Evolutionary conservation across 2,797 vertebrate genomes (phyloP), one percentile per base, ranked within the genome.

Genomic region (Sparus aurata): DNA sequence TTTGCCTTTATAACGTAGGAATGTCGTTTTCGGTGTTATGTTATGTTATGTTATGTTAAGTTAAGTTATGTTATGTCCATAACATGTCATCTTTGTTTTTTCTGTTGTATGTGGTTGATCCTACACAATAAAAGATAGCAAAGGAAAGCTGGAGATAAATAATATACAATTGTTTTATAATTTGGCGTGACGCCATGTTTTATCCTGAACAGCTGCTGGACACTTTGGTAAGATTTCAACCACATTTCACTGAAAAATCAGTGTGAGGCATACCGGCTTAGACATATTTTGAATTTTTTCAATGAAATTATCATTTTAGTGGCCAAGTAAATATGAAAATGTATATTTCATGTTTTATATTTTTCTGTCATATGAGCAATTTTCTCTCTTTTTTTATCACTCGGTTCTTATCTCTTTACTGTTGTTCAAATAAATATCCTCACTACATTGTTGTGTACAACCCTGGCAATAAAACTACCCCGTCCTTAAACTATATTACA

Each of bases 181-280:
- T 38, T 38, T 38, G 38, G 38, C 38, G 9, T 38, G 38, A 38
- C 38, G 1, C 13, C 2, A 27, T 8, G 22, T 65, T 69, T 57
- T 16, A 43, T 62, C 10, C 23, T 68, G 25, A 79, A 53, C 27
- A 71, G 41, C 18, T 25, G 41, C 27, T 66, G 23, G 17, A n/a
- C 17, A 22, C 34, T 72, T 85, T 77, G 38, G 13, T n/a, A 4
- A 72, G 72, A 64, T 52, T 67, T 79, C 57, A 73, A 10, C 34
- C 20, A 2, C 2, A 79, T 84, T 84, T 84, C 69, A 54, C 2
- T 25, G 38, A 18, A 73, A 73, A 69, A 47, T 66, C 63, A 17
- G 3, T 1, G 52, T 85, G 78, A 77, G 54, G 10, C 66, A 61
- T 12, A 30, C 18, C 20, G 46, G 9, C 47, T 50, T 15, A 27